Evolutionary conservation across 1,140 invertebrate species (phyloP), one percentile per base, ranked within the genome.

Genomic region (Acromyrmex echinatior): DNA sequence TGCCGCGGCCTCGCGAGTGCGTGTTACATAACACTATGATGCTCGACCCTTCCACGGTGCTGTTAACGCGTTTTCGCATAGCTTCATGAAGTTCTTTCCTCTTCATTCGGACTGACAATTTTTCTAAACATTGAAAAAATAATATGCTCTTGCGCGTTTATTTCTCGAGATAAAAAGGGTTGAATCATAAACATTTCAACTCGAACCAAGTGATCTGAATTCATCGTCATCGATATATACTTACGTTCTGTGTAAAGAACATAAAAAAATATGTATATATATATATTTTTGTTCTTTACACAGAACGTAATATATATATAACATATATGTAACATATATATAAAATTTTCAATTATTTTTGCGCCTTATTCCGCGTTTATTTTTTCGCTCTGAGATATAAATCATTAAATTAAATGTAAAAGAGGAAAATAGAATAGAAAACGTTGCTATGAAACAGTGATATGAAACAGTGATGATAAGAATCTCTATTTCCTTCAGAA

Each of bases 1-100:
- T 91, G 88, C 77, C 84, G 87, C 81, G 62, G 86, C 73, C 87
- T 82, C n/a, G 79, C 86, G 45, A 88, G 60, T 53, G 73, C 88
- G 45, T 49, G 25, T 92, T 92, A 87, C 85, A 73, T 87, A 92
- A 90, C 39, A 0, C 35, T 62, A 60, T 45, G 49, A 14, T 79
- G 31, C 21, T 16, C 60, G 73, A 28, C 86, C 60, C 62, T 89
- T 80, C 65, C 78, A 14, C 45, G 51, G 63, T 31, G 74, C 9
- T 45, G 9, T 51, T 68, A 51, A n/a, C 7, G 62, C 39, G 28
- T 12, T 51, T 66, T 49, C 35, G n/a, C 25, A 18, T 39, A 28
- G 10, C 39, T 49, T 76, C 16, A 35, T 51, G 14, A 31, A 63
- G 63, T 77, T 78, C 70, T 58, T 71, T 18, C 14, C 16, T 14